Evolutionary conservation across 2,888 invertebrate genomes (phyloP), one percentile per base, ranked within the genome.

Genomic region (Eubasilissa splendida): DNA sequence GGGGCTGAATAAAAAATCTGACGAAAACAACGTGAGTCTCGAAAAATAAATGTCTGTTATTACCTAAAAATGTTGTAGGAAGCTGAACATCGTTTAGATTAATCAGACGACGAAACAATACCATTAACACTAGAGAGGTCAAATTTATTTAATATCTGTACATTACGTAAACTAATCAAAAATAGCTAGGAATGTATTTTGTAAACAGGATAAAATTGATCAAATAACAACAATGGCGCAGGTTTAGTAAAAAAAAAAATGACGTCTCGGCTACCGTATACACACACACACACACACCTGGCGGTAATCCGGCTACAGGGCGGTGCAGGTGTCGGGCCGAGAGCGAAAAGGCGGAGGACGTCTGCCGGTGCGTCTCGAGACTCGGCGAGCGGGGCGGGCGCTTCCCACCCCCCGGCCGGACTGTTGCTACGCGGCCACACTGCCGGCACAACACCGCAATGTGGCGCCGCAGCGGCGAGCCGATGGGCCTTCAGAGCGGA

Each of bases 361-460:
- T 70, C 73, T 66, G 73, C 70, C 66, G 65, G 53, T 68, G 33
- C 80, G 77, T 8, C 76, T 74, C 75, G 58, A 68, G 66, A 52
- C 59, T 56, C 70, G 12, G 80, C n/a, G 53, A 22, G 33, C 12
- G 66, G 82, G 79, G 56, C 42, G 60, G 60, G 66, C 9, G 42
- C 77, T 33, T 77, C 80, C 75, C 68, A 71, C 63, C n/a, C 56
- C 66, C 60, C 59, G 22, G 65, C 42, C 76, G 66, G 81, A 82
- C 82, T 83, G 82, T 81, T 77, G 83, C 82, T 79, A 81, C 59
- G 80, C 80, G 80, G 59, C 60, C 68, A 58, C 58, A 42, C 53
- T n/a, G 78, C 81, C 81, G 81, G 73, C 82, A 82, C 79, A 80
- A 80, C 80, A 80, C 78, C 82, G 82, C 80, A 76, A 82, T 80